Conservation (phyloP, 92 coral and sea anemone species). For the Heliopora coerulea region DNA sequence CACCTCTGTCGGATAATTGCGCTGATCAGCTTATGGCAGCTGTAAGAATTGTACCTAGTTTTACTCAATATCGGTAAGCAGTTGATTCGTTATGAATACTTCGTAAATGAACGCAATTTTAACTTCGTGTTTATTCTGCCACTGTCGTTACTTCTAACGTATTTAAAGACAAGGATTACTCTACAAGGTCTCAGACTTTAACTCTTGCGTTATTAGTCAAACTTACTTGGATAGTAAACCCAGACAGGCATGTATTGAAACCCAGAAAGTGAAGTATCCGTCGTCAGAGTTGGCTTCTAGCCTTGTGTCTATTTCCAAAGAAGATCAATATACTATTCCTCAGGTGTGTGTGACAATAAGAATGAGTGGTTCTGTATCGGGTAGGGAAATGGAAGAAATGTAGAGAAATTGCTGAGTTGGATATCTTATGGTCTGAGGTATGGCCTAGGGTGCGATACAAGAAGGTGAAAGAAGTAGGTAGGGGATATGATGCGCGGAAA, state of each 20-base stretch:
- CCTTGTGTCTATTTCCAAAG: not conserved
- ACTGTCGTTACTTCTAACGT: not conserved
- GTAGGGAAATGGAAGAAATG: not conserved
- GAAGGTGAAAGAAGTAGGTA: not conserved
- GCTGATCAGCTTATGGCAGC: slow-evolving; percentile 77
- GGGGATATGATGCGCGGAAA: not conserved
- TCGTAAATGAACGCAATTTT: not conserved
- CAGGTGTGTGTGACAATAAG: not conserved
- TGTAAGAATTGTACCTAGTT: slow-evolving; percentile 64
- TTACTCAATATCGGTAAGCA: slow-evolving; percentile 72
- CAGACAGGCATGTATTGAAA: slow-evolving; percentile 4
- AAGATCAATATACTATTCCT: slow-evolving; percentile 21
- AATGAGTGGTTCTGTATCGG: too few species aligned
- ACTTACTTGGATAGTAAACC: not conserved
- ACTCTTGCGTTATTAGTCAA: not conserved
- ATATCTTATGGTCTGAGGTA: too few species aligned
- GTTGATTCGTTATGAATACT: not conserved
- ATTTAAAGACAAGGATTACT: not conserved
- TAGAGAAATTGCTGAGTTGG: not conserved
- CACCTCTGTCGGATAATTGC: not conserved
- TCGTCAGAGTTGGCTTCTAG: slow-evolving; percentile 7
- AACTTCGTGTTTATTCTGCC: too few species aligned
- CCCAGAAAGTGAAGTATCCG: slow-evolving; percentile 15
- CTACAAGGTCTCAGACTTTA: not conserved
- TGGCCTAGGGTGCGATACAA: not conserved